Evolutionary conservation across 2,113 vertebrate species (phyloP).

Genomic region (Morone saxatilis): DNA sequence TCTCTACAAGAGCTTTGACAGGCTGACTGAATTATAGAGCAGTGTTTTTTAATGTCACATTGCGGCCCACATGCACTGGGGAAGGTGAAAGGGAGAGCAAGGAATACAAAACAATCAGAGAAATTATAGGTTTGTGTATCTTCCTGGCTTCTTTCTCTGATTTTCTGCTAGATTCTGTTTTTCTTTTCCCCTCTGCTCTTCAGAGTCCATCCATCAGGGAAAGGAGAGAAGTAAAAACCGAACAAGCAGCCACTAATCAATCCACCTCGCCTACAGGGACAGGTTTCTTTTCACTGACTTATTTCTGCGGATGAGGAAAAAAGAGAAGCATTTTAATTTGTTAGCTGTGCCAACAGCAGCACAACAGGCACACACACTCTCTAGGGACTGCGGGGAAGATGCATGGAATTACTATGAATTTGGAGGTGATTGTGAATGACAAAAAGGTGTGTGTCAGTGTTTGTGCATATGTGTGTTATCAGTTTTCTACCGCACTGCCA

Average conservation of each 20-base stretch:
- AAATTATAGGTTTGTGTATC: conserved; percentile 21
- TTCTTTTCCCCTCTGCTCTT: conserved; percentile 5
- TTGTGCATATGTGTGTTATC: conserved; percentile 3
- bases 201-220: conserved; percentile 46
- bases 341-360: conserved; percentile 50
- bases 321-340: conserved; percentile 65
- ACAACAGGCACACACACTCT: conserved; percentile 35
- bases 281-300: conserved; percentile 50
- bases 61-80: not conserved
- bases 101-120: not conserved
- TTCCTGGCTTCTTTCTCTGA: not conserved
- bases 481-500: not conserved
- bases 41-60: not conserved
- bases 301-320: conserved; percentile 23
- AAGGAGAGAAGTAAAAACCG: conserved; percentile 45
- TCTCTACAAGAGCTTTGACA: not conserved
- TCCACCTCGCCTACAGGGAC: conserved; percentile 50
- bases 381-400: conserved; percentile 22
- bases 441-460: conserved; percentile 15
- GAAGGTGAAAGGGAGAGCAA: not conserved
- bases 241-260: conserved; percentile 58
- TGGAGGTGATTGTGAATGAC: conserved; percentile 34
- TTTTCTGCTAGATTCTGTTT: not conserved
- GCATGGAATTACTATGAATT: conserved; percentile 38
- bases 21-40: conserved; percentile 2